Evolutionary conservation across 2,113 vertebrate species (phyloP).

Genomic region (Neomonachus schauinslandi): DNA sequence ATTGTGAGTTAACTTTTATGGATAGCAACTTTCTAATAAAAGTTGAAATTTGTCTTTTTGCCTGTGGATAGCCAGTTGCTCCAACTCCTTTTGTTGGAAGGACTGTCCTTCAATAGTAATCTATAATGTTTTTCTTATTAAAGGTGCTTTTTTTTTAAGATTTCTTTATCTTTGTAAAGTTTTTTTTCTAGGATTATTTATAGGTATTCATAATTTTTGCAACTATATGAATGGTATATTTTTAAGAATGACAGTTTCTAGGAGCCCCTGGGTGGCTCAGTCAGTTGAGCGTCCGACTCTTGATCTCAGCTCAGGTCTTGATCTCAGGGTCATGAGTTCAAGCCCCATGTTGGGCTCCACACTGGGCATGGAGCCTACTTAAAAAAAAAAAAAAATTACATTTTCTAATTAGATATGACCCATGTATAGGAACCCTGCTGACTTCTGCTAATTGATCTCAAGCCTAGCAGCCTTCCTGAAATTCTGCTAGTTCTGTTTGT

Average conservation of each 20-base stretch:
- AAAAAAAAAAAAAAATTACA: background rate
- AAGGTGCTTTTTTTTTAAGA: background rate
- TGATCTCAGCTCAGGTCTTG: background rate
- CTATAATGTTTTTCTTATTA: background rate
- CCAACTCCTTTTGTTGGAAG: background rate
- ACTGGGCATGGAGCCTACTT: background rate
- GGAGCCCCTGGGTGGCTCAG: background rate
- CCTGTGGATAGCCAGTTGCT: background rate
- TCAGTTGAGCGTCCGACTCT: background rate
- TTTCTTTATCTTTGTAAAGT: background rate
- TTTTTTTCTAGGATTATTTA: background rate
- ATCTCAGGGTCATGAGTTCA: background rate
- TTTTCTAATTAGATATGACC: background rate
- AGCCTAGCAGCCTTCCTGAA: background rate
- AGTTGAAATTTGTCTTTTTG: background rate
- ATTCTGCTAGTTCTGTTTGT: background rate
- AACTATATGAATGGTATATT: background rate
- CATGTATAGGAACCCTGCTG: background rate
- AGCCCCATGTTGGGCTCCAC: background rate
- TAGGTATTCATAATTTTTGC: background rate
- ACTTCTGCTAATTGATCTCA: background rate
- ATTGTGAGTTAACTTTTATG: slow-evolving; percentile 1
- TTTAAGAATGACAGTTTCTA: background rate
- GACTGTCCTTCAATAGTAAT: background rate
- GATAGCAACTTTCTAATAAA: background rate